Percentiles rank a stretch among this genome's conserved stretches.
These are phyloP conservation scores for Empis livida DNA, from an alignment of 2,888 invertebrate genomes.

Conservation along the genomic window DNA sequence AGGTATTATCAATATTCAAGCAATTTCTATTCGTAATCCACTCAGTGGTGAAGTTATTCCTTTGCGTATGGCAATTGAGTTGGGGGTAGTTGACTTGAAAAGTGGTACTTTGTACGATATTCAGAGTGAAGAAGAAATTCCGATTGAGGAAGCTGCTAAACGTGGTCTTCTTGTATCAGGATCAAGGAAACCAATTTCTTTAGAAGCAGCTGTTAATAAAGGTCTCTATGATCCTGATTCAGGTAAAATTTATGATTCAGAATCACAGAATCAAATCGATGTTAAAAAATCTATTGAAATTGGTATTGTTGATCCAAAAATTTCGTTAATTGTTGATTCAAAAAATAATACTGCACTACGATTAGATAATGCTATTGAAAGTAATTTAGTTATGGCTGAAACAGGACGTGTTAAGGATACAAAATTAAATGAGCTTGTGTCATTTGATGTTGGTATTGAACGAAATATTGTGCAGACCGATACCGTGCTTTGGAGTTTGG, in stretches of 20 bases:
- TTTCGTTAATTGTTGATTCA: slow-evolving; percentile 69
- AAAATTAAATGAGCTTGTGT: slow-evolving; percentile 53
- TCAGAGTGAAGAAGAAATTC: slow-evolving; percentile 53
- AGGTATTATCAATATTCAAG: slow-evolving; percentile 64
- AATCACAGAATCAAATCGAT: slow-evolving; percentile 56
- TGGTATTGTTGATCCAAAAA: slow-evolving; percentile 67
- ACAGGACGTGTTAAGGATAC: slow-evolving; percentile 62
- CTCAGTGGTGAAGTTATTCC: slow-evolving; percentile 61
- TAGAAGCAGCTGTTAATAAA: slow-evolving; percentile 61
- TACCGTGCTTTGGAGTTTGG: slow-evolving; percentile 53
- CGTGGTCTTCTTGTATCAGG: slow-evolving; percentile 55
- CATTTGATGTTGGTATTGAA: slow-evolving; percentile 57
- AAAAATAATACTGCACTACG: slow-evolving; percentile 56
- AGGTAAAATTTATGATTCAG: slow-evolving; percentile 57
- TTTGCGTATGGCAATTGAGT: slow-evolving; percentile 68
- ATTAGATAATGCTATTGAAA: slow-evolving; percentile 58
- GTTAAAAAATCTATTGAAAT: slow-evolving; percentile 65
- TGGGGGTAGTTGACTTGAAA: slow-evolving; percentile 62
- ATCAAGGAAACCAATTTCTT: slow-evolving; percentile 57
- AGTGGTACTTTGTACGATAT: slow-evolving; percentile 58
- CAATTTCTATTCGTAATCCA: slow-evolving; percentile 60
- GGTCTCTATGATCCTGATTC: slow-evolving; percentile 55
- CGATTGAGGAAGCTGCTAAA: slow-evolving; percentile 56
- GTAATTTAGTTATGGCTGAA: slow-evolving; percentile 52
- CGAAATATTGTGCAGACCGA: slow-evolving; percentile 59